Conservation (phyloP, 2,888 invertebrate genomes). For the Omphaloscelis lunosa region DNA sequence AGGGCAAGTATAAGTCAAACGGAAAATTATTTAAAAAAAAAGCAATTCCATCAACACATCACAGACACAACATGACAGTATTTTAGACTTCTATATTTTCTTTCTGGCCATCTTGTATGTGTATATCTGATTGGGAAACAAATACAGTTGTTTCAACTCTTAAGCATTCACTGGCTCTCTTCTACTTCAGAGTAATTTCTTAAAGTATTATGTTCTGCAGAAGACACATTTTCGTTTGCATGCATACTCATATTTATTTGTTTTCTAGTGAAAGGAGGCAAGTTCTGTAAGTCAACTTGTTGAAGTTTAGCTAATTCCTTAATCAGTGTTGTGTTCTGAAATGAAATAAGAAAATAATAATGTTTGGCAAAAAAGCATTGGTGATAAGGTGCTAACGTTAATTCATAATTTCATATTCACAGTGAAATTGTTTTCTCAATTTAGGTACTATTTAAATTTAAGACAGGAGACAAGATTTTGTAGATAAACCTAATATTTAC, state of each 20-base stretch:
- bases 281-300: slow-evolving; percentile 76
- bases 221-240: slow-evolving; percentile 68
- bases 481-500: slow-evolving; percentile 65
- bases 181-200: slow-evolving; percentile 75
- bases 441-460: not conserved
- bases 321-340: slow-evolving; percentile 80
- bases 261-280: slow-evolving; percentile 73
- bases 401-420: not conserved
- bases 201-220: slow-evolving; percentile 71
- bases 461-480: too few species aligned
- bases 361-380: not conserved
- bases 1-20: not conserved
- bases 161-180: slow-evolving; percentile 68
- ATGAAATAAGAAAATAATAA: not conserved
- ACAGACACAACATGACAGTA: not conserved
- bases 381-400: not conserved
- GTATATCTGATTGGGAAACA: not conserved
- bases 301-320: slow-evolving; percentile 76
- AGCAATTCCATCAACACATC: not conserved
- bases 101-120: not conserved
- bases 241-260: slow-evolving; percentile 69
- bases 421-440: not conserved
- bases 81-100: not conserved
- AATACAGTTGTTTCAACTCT: not conserved
- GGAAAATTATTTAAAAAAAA: not conserved